These are phyloP conservation scores for Nibea albiflora DNA, from an alignment of 2,113 vertebrate species.

Conservation along the genomic window DNA sequence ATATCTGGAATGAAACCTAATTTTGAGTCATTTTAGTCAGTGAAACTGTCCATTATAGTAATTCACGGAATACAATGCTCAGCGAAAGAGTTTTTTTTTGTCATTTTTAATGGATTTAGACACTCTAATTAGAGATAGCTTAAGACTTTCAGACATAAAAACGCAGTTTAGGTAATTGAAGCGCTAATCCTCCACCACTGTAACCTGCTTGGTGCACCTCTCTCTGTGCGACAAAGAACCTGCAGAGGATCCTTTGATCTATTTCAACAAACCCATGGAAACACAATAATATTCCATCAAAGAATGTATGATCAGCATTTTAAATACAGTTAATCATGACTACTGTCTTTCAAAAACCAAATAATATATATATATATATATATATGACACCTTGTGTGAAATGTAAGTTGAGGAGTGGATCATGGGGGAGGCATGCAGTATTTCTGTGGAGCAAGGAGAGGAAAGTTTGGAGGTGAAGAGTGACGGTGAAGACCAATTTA, in stretches of 20 bases:
- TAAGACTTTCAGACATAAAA: slow-evolving; percentile 35
- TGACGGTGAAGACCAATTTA: not conserved
- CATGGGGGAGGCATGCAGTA: not conserved
- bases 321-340: slow-evolving; percentile 14
- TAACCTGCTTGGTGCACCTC: slow-evolving; percentile 26
- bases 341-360: not conserved
- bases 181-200: not conserved
- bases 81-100: not conserved
- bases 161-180: slow-evolving; percentile 25
- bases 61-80: not conserved
- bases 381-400: not conserved
- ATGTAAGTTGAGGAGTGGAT: not conserved
- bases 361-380: not conserved
- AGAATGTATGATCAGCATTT: slow-evolving; percentile 25
- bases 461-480: slow-evolving; percentile 30
- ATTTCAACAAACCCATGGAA: slow-evolving; percentile 7
- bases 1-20: too few species aligned
- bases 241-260: slow-evolving; percentile 36
- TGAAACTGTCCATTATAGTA: not conserved
- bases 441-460: slow-evolving; percentile 3
- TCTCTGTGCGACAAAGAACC: slow-evolving; percentile 13
- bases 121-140: slow-evolving; percentile 19
- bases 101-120: slow-evolving; percentile 24
- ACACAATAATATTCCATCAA: slow-evolving; percentile 16
- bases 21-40: too few species aligned